Base-by-base conservation (phyloP, 2,113 vertebrate species). In the Delphinus delphis region DNA sequence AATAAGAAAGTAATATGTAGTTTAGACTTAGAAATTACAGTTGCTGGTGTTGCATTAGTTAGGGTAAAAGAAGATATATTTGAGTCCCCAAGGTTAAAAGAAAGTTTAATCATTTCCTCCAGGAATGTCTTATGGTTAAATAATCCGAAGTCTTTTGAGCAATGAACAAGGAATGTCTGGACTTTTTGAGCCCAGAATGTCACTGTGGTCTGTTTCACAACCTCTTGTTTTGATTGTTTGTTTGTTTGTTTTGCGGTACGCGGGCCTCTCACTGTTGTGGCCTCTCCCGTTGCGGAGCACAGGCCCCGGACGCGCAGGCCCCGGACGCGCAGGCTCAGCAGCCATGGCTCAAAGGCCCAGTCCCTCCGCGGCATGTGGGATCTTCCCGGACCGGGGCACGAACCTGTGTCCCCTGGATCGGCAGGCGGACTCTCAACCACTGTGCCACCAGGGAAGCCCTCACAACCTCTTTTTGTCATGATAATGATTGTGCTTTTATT, bases 11-110 rank as follows among this genome's bases (percentile, higher is more conserved):
- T 80, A 58, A 67, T 58, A n/a, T 73, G 8, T 60, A 38, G 81
- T 82, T 93, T 65, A 82, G 20, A 70, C 4, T 62, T 86, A 87
- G 67, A 92, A 92, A 79, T 31, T 76, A 77, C 31, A 62, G 11
- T 25, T 93, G 20, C 50, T 63, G 44, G 5, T 68, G 9, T 80
- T 68, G 76, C 83, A 80, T 33, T 55, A 71, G n/a, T 20, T n/a
- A 90, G 50, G 44, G 9, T 68, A 85, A 95, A 90, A 36, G 62
- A 91, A 74, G 17, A 84, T 67, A n/a, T 36, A 84, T 95, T 89
- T 97, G 41, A 79, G 23, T 88, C 90, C 14, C 4, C 21, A 90
- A 68, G 3, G 7, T 41, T 23, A 80, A 95, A 33, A 80, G 6
- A 65, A 94, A 92, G 8, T 70, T 90, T 67, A 90, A 90, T 87